Base-by-base conservation (phyloP, 1,140 invertebrate species). In the Mycetomoellerius zeteki region DNA sequence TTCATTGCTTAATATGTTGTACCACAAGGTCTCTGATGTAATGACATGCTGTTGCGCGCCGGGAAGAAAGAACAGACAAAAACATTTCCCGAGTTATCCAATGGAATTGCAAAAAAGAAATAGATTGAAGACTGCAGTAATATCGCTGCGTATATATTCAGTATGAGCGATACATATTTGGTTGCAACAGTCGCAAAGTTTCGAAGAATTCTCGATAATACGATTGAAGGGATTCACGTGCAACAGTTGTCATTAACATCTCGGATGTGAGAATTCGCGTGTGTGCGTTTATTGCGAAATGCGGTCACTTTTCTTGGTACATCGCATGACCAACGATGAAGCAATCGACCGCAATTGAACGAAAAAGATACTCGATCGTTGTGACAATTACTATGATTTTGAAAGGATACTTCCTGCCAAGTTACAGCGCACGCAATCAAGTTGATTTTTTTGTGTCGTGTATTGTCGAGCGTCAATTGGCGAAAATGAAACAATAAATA, bases 1-100 rank as follows among this genome's bases (percentile, higher is more conserved):
- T 88, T 84, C 90, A 84, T 85, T 87, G 91, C 87, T 76, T 73
- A 67, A 86, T 84, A 85, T 73, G 87, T 78, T 80, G 80, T 10
- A 71, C 16, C 62, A 50, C 69, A 33, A 85, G 50, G 64, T 58
- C 37, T 64, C 67, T 30, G 64, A 88, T 78, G 86, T 90, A 90
- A 88, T 88, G 77, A 86, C 67, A 88, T 37, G 67, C 64, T 88
- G 77, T 88, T 65, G 82, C 82, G 56, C 67, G 72, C 84, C 82
- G 76, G 56, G 82, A 52, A 82, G 86, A 90, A 88, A 90, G 81
- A 62, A 85, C 54, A 19, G 69, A 54, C 81, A 90, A 88, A 85
- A 90, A 89, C 75, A 24, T 6, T 24, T 19, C 47, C 52, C 52
- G 82, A 86, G 24, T 27, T 50, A 52, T 30, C 37, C 30, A 65